Conservation (phyloP, 1,140 invertebrate genomes). For the Megalopta genalis region DNA sequence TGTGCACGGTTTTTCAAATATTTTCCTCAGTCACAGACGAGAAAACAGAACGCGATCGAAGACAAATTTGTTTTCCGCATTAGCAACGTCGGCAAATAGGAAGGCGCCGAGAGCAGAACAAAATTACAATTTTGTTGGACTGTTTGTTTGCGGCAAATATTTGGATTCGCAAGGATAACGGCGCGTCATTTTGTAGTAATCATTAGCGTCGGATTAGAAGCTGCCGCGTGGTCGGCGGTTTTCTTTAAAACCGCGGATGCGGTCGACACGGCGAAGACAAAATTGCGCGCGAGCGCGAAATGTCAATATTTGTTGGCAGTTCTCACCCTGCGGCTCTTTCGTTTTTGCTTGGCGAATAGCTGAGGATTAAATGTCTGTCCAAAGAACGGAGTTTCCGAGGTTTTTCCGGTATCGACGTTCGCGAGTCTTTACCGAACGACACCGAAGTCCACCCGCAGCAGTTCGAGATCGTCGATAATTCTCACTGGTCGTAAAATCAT, state of each 20-base stretch:
- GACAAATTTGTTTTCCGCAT: no score
- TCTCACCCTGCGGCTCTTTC: not conserved
- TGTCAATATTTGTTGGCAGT: constrained; percentile 24
- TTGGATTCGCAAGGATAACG: not conserved
- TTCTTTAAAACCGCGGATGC: not conserved
- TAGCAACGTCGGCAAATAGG: no score
- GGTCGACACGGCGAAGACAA: not conserved
- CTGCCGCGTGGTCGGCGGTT: not conserved
- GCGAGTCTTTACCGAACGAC: no score
- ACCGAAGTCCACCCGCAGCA: no score
- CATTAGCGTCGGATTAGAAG: not conserved
- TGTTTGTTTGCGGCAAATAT: no score
- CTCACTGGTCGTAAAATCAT: no score
- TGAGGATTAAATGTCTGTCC: not conserved
- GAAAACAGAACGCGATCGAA: no score
- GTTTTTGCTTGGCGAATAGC: not conserved
- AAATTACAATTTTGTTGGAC: no score
- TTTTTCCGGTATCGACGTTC: not conserved
- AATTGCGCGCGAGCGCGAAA: not conserved
- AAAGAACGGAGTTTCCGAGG: not conserved
- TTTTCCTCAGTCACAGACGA: no score
- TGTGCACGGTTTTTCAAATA: no score
- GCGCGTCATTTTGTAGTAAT: not conserved
- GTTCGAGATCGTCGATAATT: not conserved
- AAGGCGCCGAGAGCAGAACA: no score